Evolutionary conservation across 2,888 invertebrate genomes (phyloP).

Genomic region (Acrobasis suavella): DNA sequence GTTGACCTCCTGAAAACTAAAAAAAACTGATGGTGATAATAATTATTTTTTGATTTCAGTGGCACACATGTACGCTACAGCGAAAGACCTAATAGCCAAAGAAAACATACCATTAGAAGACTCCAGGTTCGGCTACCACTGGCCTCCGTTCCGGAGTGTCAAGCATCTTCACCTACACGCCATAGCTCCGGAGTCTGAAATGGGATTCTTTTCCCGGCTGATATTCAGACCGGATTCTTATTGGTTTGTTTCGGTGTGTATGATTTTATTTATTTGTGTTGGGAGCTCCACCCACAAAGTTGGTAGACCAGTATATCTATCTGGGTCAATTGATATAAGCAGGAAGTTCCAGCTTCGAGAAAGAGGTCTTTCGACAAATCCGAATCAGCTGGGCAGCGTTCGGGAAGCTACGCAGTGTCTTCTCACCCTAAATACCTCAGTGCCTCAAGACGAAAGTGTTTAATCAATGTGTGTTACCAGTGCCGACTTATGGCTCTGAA

Average conservation of each 20-base stretch:
- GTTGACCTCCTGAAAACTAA: too few relatives aligned
- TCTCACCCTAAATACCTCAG: too few relatives aligned
- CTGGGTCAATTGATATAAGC: too few relatives aligned
- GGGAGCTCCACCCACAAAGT: too few relatives aligned
- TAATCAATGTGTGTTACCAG: too few relatives aligned
- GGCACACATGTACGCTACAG: constrained; percentile 83
- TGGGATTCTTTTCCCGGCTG: constrained; percentile 84
- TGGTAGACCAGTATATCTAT: too few relatives aligned
- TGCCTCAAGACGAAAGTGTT: too few relatives aligned
- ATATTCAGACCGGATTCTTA: constrained; percentile 88
- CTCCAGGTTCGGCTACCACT: constrained; percentile 89
- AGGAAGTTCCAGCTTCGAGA: too few relatives aligned
- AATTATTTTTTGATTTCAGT: constrained; percentile 71
- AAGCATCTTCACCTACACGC: constrained; percentile 93
- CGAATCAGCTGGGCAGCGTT: too few relatives aligned
- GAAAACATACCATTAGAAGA: constrained; percentile 70
- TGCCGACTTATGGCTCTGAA: too few relatives aligned
- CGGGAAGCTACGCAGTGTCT: too few relatives aligned
- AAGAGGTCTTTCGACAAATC: too few relatives aligned
- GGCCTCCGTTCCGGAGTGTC: constrained; percentile 94
- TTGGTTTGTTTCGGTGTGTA: constrained; percentile 92
- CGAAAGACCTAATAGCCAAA: constrained; percentile 70
- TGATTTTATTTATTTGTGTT: constrained; percentile 1
- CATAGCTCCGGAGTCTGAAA: constrained; percentile 89
- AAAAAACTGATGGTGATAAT: not conserved